Evolutionary conservation across 2,113 vertebrate species (phyloP), one percentile per base, ranked within the genome.

Genomic region (Takifugu flavidus): DNA sequence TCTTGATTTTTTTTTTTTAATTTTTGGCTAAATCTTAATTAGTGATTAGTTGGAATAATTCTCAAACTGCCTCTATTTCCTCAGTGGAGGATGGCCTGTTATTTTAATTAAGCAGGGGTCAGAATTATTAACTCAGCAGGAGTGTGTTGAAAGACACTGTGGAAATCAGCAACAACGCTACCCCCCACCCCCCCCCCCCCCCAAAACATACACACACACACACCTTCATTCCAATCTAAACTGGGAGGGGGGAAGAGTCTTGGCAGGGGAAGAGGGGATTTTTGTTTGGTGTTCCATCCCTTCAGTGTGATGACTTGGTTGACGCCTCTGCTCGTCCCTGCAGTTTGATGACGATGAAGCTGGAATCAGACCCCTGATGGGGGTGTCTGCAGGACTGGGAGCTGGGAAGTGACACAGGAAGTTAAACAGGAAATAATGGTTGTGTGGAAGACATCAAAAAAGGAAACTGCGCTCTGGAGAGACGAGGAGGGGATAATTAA

Each of bases 101-200:
- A 88, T 90, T 91, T 91, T 90, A 91, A 91, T 91, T 91, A 91
- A 89, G 84, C 75, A 78, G 78, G 85, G 89, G 90, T 91, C 90
- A 89, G 80, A 88, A 89, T 88, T 89, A 88, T 90, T 87, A 89
- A 90, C 88, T 83, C 89, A 82, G 85, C 78, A 82, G 84, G 87
- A 86, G 82, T 71, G 73, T 67, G 80, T 78, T 56, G 78, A 79
- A 75, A 69, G 70, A 85, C 75, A 83, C 70, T 62, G 76, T 74
- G 75, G 75, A 89, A 83, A 82, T 79, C 80, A 73, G 82, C 65
- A 81, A 80, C 80, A 68, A 82, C 50, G 55, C 79, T 55, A 51
- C 65, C 73, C 68, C 74, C 74, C 62, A 67, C n/a, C 59, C 70
- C 46, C 29, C 45, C 43, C 45, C 28, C 51, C 27, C 34, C 25